Base-by-base conservation (phyloP, 1,140 invertebrate species). In the Drosophila saltans region DNA sequence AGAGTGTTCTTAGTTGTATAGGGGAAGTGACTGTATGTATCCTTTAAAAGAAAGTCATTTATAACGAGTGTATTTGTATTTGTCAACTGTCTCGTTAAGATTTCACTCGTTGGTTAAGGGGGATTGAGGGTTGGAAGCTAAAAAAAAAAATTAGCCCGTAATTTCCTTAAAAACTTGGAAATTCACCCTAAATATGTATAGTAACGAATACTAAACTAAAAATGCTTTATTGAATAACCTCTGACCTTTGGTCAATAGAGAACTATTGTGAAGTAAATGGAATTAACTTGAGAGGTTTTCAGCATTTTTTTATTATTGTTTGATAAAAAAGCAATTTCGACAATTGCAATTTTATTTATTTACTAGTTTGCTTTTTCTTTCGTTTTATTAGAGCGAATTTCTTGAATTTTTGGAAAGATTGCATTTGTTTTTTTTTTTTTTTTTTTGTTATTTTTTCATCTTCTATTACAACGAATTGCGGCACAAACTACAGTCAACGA, bases 401-500 rank as follows among this genome's bases (percentile, higher is more conserved):
- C 45, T 52, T 52, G 21, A 52, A 26, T 52, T 26, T 26, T 52
- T 6, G 45, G 45, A 52, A 52, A 52, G 45, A 52, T 26, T 26
- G 26, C 45, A 6, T 52, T 52, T 52, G 8, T 71, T 48, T 56
- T 66, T 41, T 28, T 41, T n/a, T 63, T n/a, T 30, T 52, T 3
- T 52, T 26, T 52, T 52, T 16, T 16, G 16, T 16, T 16, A 16
- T 16, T 16, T 16, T 16, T 16, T 16, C 16, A 16, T 16, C n/a
- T 9, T 36, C 33, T 36, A 36, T 52, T 52, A 61, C 45, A 43
- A 67, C 75, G 63, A 79, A 89, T 81, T 90, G 77, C 91, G 90
- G 90, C 90, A 91, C 90, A 91, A 91, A 91, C 90, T 91, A 91
- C 90, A 91, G 90, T 91, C 90, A 86, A 86, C 90, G 90, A 91